Evolutionary conservation across 2,797 vertebrate species (phyloP).

Genomic region (Phaenicophaeus curvirostris): DNA sequence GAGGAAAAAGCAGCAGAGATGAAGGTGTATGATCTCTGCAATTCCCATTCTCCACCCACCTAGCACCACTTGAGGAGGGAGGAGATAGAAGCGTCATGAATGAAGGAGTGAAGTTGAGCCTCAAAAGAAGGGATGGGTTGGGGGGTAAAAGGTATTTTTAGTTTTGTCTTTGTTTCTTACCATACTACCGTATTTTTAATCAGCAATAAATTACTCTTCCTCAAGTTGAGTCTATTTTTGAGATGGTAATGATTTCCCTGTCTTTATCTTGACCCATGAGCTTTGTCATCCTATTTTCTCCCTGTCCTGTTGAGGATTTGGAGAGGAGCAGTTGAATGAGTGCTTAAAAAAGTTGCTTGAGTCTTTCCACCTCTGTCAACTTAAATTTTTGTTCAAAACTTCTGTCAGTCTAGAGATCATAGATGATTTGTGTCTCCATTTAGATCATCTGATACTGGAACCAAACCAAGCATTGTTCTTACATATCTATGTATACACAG

Average conservation of each 20-base stretch:
- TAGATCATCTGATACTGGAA: neutral
- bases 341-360: neutral
- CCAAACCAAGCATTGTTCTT: neutral
- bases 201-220: conserved; percentile 3
- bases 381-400: neutral
- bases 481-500: neutral
- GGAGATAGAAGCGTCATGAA: neutral
- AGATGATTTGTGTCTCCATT: neutral
- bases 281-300: neutral
- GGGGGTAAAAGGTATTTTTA: neutral
- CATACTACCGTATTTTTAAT: neutral
- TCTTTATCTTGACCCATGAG: neutral
- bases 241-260: neutral
- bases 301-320: neutral
- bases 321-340: neutral
- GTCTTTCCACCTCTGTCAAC: neutral
- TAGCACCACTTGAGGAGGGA: neutral
- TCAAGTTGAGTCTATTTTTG: neutral
- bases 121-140: neutral
- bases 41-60: neutral
- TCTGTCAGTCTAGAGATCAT: neutral
- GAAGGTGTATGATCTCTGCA: neutral
- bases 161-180: neutral
- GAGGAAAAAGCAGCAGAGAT: neutral
- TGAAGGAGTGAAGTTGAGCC: neutral